A percentile compares a stretch with the other conserved stretches of the same genome.
Evolutionary conservation across 2,113 vertebrate genomes (phyloP).

Genomic region (Microtus pennsylvanicus): DNA sequence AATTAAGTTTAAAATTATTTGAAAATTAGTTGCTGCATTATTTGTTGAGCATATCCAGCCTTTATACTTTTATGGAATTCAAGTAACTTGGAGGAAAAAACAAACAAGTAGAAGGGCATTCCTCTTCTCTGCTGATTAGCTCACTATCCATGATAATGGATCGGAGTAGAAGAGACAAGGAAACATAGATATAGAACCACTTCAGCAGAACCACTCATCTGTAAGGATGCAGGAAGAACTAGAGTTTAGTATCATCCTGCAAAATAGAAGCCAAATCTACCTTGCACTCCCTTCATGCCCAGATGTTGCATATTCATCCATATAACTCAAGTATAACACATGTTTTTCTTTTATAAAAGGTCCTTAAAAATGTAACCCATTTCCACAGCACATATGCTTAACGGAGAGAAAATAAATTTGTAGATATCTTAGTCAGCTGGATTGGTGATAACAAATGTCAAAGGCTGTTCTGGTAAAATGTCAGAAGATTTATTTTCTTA

Average conservation of each 20-base stretch:
- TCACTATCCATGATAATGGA: not conserved
- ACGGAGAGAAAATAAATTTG: not conserved
- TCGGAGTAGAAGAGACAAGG: not conserved
- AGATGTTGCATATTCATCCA: not conserved
- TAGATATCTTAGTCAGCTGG: not conserved
- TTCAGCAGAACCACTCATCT: not conserved
- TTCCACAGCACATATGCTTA: not conserved
- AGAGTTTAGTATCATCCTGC: not conserved
- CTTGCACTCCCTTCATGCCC: fast-evolving
- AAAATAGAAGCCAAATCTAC: not conserved
- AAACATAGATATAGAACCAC: not conserved
- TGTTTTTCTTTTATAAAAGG: not conserved
- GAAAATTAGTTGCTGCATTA: slow-evolving; percentile 43
- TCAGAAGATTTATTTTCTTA: not conserved
- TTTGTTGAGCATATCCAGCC: not conserved
- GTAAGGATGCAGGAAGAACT: not conserved
- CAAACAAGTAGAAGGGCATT: not conserved
- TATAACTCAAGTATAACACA: not conserved
- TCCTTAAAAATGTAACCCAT: not conserved
- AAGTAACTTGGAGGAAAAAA: not conserved
- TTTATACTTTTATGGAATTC: not conserved
- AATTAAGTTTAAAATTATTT: slow-evolving; percentile 59
- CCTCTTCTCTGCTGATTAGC: fast-evolving
- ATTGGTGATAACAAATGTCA: not conserved
- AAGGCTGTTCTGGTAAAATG: not conserved